Evolutionary conservation across 2,888 invertebrate species (phyloP).

Genomic region (Cantharis rufa): DNA sequence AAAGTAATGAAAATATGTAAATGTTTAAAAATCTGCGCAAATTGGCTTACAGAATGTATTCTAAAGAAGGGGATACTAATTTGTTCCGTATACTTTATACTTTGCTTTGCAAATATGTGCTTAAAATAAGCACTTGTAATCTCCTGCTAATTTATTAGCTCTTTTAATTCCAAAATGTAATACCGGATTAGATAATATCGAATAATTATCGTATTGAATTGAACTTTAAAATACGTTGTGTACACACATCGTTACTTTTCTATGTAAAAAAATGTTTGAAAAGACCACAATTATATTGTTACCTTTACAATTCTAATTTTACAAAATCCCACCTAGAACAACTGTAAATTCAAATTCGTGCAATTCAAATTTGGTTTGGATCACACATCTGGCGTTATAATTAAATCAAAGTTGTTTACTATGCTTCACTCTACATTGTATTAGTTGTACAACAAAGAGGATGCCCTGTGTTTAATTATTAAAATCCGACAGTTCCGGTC

Average conservation of each 20-base stretch:
- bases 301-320: not conserved
- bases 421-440: not conserved
- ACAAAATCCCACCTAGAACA: not conserved
- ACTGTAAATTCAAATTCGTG: not conserved
- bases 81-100: not conserved
- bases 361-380: not conserved
- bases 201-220: not conserved
- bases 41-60: not conserved
- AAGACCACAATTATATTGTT: not conserved
- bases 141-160: not conserved
- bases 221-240: not conserved
- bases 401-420: not conserved
- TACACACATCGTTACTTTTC: not conserved
- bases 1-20: not conserved
- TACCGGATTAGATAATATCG: not conserved
- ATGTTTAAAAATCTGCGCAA: not conserved
- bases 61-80: not conserved
- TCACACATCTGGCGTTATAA: not conserved
- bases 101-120: not conserved
- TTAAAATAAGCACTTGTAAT: not conserved
- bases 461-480: not conserved
- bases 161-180: not conserved
- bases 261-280: not conserved
- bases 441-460: not conserved
- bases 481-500: not conserved